phyloP scores from a whole-genome alignment of 2,888 invertebrate genomes.

The Nymphalis polychloros region DNA sequence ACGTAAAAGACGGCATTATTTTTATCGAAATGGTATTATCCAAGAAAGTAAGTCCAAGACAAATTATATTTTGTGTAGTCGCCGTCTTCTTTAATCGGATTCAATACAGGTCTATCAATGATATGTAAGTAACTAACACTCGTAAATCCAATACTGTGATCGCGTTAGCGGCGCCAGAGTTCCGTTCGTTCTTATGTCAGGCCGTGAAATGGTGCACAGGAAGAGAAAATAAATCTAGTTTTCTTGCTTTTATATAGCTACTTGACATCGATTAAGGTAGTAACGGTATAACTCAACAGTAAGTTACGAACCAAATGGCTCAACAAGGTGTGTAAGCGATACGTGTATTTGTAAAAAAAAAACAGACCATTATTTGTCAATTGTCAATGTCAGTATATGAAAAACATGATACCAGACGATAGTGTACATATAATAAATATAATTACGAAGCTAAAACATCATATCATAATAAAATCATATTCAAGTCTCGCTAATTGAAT shows the following conservation, averaged over 20 bases:
- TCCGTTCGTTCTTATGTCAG: conserved; percentile 50
- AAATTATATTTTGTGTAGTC: conserved; percentile 23
- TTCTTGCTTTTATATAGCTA: conserved; percentile 35
- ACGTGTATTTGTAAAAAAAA: not conserved
- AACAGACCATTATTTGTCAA: not conserved
- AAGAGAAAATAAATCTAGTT: conserved; percentile 38
- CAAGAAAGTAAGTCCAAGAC: conserved; percentile 14
- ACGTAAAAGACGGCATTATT: conserved; percentile 19
- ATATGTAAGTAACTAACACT: conserved; percentile 55
- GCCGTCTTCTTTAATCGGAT: conserved; percentile 30
- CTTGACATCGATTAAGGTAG: conserved; percentile 31
- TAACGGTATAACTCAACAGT: conserved; percentile 24
- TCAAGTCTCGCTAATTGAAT: conserved; percentile 52
- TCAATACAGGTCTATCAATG: conserved; percentile 64
- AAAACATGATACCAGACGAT: not conserved
- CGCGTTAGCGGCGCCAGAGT: conserved; percentile 73
- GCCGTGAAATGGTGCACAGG: conserved; percentile 38
- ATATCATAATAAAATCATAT: not conserved
- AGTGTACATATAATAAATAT: not conserved
- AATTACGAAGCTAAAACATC: not conserved
- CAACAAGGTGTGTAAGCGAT: conserved; percentile 14
- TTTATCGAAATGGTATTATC: conserved; percentile 19
- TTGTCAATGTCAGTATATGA: not conserved
- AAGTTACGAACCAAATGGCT: conserved; percentile 17
- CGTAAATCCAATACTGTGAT: conserved; percentile 65